Conservation (phyloP, 2,797 vertebrate genomes). For the Pipistrellus nathusii region DNA sequence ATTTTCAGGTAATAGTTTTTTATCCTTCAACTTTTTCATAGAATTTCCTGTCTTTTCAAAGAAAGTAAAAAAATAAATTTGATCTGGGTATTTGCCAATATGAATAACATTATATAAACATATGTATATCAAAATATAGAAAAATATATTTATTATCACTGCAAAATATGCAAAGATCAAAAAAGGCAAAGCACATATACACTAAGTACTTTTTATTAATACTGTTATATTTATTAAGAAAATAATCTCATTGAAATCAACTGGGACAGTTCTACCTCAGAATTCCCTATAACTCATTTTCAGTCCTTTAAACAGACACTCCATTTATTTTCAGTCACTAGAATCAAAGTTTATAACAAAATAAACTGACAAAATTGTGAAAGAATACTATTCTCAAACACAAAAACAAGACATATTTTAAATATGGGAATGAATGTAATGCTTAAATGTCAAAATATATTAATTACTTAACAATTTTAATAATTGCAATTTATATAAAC, state of each 20-base stretch:
- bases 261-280: not conserved
- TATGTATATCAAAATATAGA: not conserved
- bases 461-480: conserved; percentile 17
- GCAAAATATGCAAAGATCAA: not conserved
- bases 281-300: not conserved
- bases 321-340: not conserved
- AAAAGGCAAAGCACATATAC: not conserved
- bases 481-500: not conserved
- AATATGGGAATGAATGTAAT: not conserved
- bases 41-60: not conserved
- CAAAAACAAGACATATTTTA: not conserved
- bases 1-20: not conserved
- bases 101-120: not conserved
- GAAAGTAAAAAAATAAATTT: not conserved
- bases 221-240: not conserved
- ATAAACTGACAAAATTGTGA: not conserved
- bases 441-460: not conserved
- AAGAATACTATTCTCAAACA: not conserved
- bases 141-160: not conserved
- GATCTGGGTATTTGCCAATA: not conserved
- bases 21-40: not conserved
- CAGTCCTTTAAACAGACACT: not conserved
- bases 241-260: not conserved
- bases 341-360: not conserved
- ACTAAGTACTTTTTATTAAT: not conserved